These are phyloP conservation scores for Lynx canadensis DNA, from an alignment of 2,113 vertebrate genomes.

Conservation along the genomic window DNA sequence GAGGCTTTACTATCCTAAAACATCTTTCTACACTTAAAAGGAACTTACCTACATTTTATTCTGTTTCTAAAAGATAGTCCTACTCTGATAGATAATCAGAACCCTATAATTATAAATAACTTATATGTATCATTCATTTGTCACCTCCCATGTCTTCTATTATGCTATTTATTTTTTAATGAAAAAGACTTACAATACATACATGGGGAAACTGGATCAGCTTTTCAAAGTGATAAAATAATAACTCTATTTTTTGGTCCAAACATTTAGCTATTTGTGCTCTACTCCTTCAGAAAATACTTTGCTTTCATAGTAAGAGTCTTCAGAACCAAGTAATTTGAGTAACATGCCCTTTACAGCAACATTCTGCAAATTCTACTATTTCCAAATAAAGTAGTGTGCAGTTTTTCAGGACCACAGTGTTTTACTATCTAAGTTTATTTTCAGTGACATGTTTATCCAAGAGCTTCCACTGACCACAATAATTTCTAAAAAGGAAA, in stretches of 20 bases:
- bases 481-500: conserved; percentile 11
- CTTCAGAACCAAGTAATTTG: conserved; percentile 67
- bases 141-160: background rate
- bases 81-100: background rate
- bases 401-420: conserved; percentile 50
- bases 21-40: background rate
- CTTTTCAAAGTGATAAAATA: conserved; percentile 71
- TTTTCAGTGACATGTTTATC: conserved; percentile 67
- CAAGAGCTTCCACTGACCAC: conserved; percentile 48
- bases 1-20: background rate
- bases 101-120: background rate
- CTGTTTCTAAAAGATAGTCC: background rate
- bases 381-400: conserved; percentile 74
- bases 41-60: background rate
- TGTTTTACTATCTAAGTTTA: conserved; percentile 70
- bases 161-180: background rate
- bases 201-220: background rate
- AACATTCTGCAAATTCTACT: conserved; percentile 71
- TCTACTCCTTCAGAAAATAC: conserved; percentile 73
- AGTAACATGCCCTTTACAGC: conserved; percentile 65
- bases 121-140: background rate
- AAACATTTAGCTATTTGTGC: conserved; percentile 67
- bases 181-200: conserved; percentile 21
- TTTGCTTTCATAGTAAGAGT: conserved; percentile 69
- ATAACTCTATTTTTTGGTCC: conserved; percentile 71